phyloP scores from a whole-genome alignment of 2,113 vertebrate species.

The Psammodynastes pulverulentus region DNA sequence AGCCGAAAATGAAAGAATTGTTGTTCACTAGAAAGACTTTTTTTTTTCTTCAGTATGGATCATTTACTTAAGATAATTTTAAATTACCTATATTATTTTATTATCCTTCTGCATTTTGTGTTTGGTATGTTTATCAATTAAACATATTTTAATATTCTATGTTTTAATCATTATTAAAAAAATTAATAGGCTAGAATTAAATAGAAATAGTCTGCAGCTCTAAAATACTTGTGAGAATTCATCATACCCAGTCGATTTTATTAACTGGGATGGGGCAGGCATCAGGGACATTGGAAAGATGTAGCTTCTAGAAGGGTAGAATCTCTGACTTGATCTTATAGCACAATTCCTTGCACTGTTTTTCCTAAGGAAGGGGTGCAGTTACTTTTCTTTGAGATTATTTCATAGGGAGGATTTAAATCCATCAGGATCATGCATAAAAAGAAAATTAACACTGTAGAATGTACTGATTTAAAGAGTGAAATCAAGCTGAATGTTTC shows the following conservation, averaged over 20 bases:
- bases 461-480: slow-evolving; percentile 86
- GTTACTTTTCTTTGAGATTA: neutral
- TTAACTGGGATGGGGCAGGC: neutral
- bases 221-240: neutral
- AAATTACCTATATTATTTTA: neutral
- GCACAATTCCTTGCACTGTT: neutral
- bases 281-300: neutral
- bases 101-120: neutral
- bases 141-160: neutral
- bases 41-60: neutral
- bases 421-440: neutral
- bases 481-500: slow-evolving; percentile 60
- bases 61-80: neutral
- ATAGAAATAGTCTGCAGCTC: neutral
- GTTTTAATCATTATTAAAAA: neutral
- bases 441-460: slow-evolving; percentile 60
- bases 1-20: neutral
- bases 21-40: neutral
- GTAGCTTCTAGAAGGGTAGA: neutral
- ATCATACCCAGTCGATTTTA: neutral
- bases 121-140: neutral
- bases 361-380: neutral
- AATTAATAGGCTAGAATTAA: neutral
- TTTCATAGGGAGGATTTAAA: neutral
- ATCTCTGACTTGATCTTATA: neutral